These are phyloP conservation scores for Esox niger DNA, from an alignment of 2,113 vertebrate genomes.

Conservation along the genomic window DNA sequence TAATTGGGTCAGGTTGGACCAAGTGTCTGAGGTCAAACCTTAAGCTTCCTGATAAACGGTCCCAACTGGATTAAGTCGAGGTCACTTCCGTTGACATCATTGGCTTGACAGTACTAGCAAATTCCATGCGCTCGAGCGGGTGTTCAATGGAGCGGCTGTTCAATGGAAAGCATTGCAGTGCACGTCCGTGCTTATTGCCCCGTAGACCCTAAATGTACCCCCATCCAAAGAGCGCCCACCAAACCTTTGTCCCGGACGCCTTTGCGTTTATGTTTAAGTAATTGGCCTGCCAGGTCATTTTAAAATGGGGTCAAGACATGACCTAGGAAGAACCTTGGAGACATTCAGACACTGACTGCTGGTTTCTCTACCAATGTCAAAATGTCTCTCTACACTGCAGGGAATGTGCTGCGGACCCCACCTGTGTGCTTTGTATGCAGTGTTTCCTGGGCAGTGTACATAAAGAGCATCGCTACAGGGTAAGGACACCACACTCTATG, in stretches of 20 bases:
- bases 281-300: no score
- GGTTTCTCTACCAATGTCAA: neutral
- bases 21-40: slow-evolving; percentile 5
- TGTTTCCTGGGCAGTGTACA: slow-evolving; percentile 96
- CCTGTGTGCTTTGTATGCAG: slow-evolving; percentile 97
- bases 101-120: neutral
- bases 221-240: no score
- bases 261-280: no score
- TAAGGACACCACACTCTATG: slow-evolving; percentile 61
- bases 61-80: neutral
- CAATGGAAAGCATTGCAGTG: neutral
- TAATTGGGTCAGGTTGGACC: slow-evolving; percentile 22
- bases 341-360: neutral
- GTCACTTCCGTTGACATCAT: neutral
- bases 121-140: neutral
- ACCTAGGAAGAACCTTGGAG: neutral
- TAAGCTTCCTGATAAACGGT: slow-evolving; percentile 23
- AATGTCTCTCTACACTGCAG: slow-evolving; percentile 48
- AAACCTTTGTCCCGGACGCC: no score
- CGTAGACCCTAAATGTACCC: neutral
- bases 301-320: no score
- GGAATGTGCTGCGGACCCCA: slow-evolving; percentile 96
- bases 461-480: slow-evolving; percentile 94
- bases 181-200: neutral
- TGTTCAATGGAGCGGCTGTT: slow-evolving; percentile 11